Base-by-base conservation (phyloP, 37 sponge, comb jelly and placozoan genomes). In the Bolinopsis microptera region DNA sequence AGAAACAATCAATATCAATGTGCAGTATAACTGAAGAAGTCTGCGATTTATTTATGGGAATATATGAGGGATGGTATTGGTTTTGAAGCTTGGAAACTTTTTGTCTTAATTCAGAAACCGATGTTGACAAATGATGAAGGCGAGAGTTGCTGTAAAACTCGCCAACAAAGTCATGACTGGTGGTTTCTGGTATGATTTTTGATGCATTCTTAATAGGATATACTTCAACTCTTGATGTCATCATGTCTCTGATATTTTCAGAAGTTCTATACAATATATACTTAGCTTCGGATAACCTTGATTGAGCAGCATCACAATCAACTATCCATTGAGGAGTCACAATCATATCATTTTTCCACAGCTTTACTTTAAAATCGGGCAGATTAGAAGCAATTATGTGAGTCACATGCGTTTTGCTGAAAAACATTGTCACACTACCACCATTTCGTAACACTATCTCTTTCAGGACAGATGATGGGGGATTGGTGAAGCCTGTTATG, bases 1-100 rank as follows among this genome's bases (percentile, higher is more conserved):
- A 98, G 94, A 98, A 98, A 76, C 96, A 98, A 67, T 98, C 98
- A 39, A 98, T 69, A 76, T 98, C 98, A 80, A 98, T 72, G 35
- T 98, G 98, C 18, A 98, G 94, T 0, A 96, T 69, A 0, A 94
- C 94, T 88, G 94, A 69, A 9, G 48, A 18, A 0, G 37, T 23
- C 2, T 23, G 3, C 28, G 41, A 33, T 69, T 48, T 38, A 30
- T 86, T 86, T 40, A 1, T 38, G 38, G 90, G 90, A 0, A 24
- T 39, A 24, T 41, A 86, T 1, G 24, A 2, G 26, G 90, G 90
- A 39, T 86, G 90, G 61, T 48, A 86, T 26, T 93, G 83, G 0
- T 41, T 38, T 0, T 69, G 76, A 18, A 95, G 76, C 82, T 72
- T 94, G 9, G 94, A 68, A 0, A 95, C 95, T 69, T 93, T 95